Evolutionary conservation across 2,113 vertebrate species (phyloP).

Genomic region (Cephalopterus ornatus): DNA sequence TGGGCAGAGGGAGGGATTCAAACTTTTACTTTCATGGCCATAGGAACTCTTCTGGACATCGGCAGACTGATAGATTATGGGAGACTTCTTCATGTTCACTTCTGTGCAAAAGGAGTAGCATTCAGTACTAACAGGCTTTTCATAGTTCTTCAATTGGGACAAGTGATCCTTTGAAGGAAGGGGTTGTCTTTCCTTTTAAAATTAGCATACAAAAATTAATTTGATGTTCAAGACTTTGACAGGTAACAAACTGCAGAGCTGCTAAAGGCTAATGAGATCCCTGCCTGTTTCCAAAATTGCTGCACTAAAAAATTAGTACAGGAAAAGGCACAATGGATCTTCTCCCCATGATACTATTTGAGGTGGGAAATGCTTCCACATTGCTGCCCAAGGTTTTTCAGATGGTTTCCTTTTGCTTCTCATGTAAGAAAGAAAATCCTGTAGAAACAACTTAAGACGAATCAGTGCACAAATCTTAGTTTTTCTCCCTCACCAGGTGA

Average conservation of each 20-base stretch:
- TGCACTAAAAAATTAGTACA: not conserved
- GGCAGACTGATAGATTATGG: not conserved
- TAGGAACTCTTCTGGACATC: not conserved
- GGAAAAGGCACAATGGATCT: not conserved
- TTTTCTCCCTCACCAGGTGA: not conserved
- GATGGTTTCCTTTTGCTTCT: not conserved
- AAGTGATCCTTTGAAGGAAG: not conserved
- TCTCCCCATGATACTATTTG: not conserved
- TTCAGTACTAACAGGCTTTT: not conserved
- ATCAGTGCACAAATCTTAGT: not conserved
- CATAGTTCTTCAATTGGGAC: not conserved
- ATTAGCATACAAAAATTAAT: not conserved
- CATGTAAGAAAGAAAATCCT: not conserved
- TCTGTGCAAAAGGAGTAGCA: not conserved
- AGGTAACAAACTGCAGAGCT: not conserved
- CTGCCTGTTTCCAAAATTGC: not conserved
- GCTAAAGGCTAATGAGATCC: not conserved
- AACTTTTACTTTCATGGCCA: not conserved
- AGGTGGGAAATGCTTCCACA: not conserved
- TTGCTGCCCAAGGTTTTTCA: not conserved
- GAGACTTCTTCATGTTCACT: not conserved
- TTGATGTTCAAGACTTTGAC: not conserved
- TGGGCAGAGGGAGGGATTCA: not conserved
- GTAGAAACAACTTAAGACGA: not conserved
- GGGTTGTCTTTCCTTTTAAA: not conserved